Percentiles rank a stretch among this genome's conserved stretches.
These are phyloP conservation scores for Pteruthius melanotis DNA, from an alignment of 2,113 vertebrate genomes.

Conservation along the genomic window DNA sequence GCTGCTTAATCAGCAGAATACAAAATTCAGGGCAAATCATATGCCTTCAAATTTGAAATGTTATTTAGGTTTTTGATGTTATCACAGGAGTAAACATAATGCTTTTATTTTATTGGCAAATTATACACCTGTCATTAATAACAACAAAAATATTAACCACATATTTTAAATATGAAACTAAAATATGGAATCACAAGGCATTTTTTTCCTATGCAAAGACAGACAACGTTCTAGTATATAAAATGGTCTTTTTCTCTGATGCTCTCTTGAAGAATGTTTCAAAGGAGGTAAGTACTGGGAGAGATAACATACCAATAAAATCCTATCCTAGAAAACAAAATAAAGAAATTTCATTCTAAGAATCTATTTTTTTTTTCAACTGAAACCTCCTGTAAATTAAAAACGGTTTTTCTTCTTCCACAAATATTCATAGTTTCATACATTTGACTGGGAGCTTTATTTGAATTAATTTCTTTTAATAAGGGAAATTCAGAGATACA, in stretches of 20 bases:
- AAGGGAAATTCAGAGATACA: background rate
- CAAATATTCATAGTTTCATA: background rate
- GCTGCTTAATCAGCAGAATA: constrained; percentile 27
- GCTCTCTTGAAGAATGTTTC: background rate
- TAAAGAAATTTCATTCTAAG: background rate
- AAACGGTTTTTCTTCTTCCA: background rate
- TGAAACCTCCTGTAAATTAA: background rate
- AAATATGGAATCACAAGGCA: background rate
- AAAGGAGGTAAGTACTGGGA: background rate
- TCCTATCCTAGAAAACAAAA: background rate
- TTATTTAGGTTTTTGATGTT: background rate
- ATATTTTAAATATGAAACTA: background rate
- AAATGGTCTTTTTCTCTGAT: background rate
- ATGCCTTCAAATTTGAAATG: background rate
- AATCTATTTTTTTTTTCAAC: background rate
- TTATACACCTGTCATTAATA: background rate
- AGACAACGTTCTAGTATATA: background rate
- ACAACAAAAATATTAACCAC: background rate
- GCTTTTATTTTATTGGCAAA: background rate
- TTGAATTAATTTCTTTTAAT: background rate
- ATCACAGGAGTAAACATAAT: background rate
- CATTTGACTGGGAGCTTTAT: background rate
- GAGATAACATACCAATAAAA: background rate
- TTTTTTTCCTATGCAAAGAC: background rate
- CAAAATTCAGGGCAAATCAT: background rate